phyloP scores from a whole-genome alignment of 2,888 invertebrate genomes.

The Aphrophora alni region DNA sequence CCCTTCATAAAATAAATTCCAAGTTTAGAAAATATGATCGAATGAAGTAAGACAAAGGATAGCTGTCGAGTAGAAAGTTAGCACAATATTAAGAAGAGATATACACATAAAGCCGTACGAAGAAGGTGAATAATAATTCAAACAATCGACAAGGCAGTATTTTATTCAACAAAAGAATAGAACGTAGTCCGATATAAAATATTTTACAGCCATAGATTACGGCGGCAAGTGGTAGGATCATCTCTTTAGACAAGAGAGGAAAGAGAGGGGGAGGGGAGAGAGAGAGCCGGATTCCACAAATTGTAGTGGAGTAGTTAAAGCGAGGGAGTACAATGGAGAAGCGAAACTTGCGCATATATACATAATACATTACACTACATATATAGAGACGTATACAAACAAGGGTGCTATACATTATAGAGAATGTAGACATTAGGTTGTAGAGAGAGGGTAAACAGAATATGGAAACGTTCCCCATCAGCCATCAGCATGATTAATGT shows the following conservation, averaged over 20 bases:
- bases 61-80: neutral
- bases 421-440: slow-evolving; percentile 42
- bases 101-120: neutral
- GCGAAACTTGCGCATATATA: slow-evolving; percentile 38
- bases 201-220: neutral
- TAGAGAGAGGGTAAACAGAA: slow-evolving; percentile 36
- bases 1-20: neutral
- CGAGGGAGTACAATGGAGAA: slow-evolving; percentile 32
- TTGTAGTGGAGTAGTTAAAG: slow-evolving; percentile 9
- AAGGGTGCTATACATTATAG: slow-evolving; percentile 40
- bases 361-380: slow-evolving; percentile 41
- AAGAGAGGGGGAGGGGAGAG: neutral
- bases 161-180: neutral
- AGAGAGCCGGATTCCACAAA: neutral
- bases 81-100: neutral
- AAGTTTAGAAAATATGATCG: neutral
- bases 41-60: neutral
- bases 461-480: slow-evolving; percentile 39
- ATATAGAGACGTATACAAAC: slow-evolving; percentile 31
- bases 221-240: neutral
- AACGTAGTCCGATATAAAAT: neutral
- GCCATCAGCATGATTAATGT: slow-evolving; percentile 41
- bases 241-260: neutral
- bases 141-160: neutral
- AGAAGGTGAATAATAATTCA: neutral